Conservation (phyloP, 2,888 invertebrate genomes). For the Adelognathus sp. region DNA sequence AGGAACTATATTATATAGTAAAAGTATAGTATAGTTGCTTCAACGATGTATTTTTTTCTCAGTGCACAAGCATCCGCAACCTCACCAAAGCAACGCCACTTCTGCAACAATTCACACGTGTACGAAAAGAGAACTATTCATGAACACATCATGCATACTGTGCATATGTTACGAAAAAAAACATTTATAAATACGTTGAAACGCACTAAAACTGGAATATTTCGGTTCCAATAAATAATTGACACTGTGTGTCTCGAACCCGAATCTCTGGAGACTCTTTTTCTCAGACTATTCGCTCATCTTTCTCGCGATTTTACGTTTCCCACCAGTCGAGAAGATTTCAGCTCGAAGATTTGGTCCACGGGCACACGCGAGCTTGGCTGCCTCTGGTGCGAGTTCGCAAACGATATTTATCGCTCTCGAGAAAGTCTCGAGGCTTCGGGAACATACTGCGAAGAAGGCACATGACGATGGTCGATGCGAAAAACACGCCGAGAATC, state of each 20-base stretch:
- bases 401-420: conserved; percentile 1
- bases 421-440: not conserved
- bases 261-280: not conserved
- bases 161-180: too few relatives aligned
- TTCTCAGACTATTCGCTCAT: not conserved
- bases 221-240: not conserved
- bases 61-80: too few relatives aligned
- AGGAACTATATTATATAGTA: too few relatives aligned
- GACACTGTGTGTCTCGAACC: not conserved
- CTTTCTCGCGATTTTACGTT: too few relatives aligned
- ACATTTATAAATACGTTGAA: too few relatives aligned
- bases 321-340: not conserved
- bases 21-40: too few relatives aligned
- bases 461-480: not conserved
- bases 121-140: too few relatives aligned
- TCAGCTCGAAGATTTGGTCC: not conserved
- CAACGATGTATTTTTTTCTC: too few relatives aligned
- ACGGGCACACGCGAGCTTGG: not conserved
- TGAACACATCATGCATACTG: too few relatives aligned
- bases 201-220: too few relatives aligned
- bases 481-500: not conserved
- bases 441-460: not conserved
- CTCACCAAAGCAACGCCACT: too few relatives aligned
- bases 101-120: too few relatives aligned
- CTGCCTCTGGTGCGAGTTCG: not conserved